Evolutionary conservation across 2,113 vertebrate genomes (phyloP).

Genomic region (Pelmatolapia mariae): DNA sequence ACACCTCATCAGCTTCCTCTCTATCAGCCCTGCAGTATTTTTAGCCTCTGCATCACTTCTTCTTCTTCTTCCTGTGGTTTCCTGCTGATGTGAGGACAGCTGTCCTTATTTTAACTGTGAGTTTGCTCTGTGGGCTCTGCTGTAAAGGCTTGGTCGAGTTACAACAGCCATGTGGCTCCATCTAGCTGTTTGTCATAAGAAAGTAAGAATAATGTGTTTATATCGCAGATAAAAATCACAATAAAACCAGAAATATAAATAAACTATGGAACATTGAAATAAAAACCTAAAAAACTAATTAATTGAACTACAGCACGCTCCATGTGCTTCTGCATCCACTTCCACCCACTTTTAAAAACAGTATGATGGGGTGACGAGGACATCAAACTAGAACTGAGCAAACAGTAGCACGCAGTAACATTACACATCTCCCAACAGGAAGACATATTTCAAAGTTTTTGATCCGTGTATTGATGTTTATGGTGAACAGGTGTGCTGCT

Average conservation of each 20-base stretch:
- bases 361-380: no score
- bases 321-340: no score
- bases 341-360: no score
- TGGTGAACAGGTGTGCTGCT: no score
- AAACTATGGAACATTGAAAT: not conserved
- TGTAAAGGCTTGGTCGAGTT: fast-evolving
- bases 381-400: no score
- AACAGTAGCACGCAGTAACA: no score
- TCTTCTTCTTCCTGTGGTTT: not conserved
- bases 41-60: fast-evolving
- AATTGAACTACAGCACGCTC: no score
- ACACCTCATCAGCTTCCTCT: not conserved
- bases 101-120: not conserved
- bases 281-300: not conserved
- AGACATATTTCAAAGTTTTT: no score
- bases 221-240: not conserved
- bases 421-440: no score
- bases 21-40: not conserved
- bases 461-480: no score
- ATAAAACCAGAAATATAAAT: not conserved
- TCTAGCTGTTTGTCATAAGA: not conserved
- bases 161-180: not conserved
- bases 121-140: not conserved
- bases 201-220: not conserved
- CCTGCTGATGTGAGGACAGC: not conserved